Base-by-base conservation (phyloP, 2,113 vertebrate genomes). In the Centropus unirufus region DNA sequence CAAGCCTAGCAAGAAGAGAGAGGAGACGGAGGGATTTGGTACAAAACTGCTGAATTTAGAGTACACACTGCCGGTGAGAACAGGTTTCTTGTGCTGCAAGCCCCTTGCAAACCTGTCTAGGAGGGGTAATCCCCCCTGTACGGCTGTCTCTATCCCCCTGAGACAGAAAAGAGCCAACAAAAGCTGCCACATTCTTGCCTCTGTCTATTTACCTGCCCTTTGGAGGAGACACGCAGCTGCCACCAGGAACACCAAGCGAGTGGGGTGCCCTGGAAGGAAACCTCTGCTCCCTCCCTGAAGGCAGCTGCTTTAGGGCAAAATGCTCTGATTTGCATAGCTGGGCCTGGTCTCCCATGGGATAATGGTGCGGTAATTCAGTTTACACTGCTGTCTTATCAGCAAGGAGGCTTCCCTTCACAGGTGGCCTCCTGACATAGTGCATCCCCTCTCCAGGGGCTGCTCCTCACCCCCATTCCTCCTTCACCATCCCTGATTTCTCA, bases 211-310 rank as follows among this genome's bases (percentile, higher is more conserved):
- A 57, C 39, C 39, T 22, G 59, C 26, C 73, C 29, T 20, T 64
- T 0, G 29, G 63, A 89, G 73, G 3, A 76, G 36, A 39, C 1
- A 3, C 1, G 0, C 8, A 13, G 34, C 81, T 51, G 19, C 52
- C 12, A 32, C 6, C 40, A 29, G 36, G 27, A 64, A 12, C 52
- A 58, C 8, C 47, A 16, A 49, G 30, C 0, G 2, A 94, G 49
- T 0, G 19, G 34, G 42, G 27, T 14, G 32, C 70, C 18, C 22
- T 10, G 57, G 58, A 44, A 64, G 49, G 76, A 94, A 82, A 79
- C 58, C 58, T 72, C 70, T n/a, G 26, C 70, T 87, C n/a, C 51
- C 18, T 80, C 14, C 40, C 55, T 27, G 3, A 21, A 47, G 58
- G 36, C 2, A 79, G 5, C 51, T 69, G 49, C 76, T 66, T 72